Conservation (phyloP, 1,140 invertebrate genomes). For the Drosophila eugracilis region DNA sequence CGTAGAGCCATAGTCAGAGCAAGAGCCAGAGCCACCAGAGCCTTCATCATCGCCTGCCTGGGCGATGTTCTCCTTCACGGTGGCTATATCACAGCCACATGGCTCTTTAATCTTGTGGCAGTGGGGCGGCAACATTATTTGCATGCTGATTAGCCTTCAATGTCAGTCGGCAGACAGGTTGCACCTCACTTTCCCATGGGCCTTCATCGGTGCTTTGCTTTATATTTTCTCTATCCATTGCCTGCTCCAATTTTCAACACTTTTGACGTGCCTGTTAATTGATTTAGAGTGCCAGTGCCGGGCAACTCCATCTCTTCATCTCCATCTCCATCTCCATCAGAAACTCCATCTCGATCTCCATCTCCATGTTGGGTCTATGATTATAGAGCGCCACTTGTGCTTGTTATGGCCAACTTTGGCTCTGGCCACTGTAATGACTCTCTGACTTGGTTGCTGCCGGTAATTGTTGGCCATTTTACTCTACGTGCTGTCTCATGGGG, state of each 20-base stretch:
- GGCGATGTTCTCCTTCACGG: constrained; percentile 21
- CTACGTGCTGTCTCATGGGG: constrained; percentile 68
- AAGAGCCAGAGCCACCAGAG: constrained; percentile 14
- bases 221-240: neutral
- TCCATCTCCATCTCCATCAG: constrained; percentile 11
- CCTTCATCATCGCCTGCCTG: constrained; percentile 5
- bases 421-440: constrained; percentile 77
- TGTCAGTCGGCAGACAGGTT: constrained; percentile 61
- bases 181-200: constrained; percentile 53
- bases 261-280: constrained; percentile 82
- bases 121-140: constrained; percentile 80
- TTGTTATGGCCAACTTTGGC: constrained; percentile 75
- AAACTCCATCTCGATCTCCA: constrained; percentile 16
- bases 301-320: constrained; percentile 13
- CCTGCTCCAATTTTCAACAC: constrained; percentile 81
- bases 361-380: constrained; percentile 57
- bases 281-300: constrained; percentile 71
- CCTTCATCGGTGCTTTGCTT: neutral
- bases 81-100: constrained; percentile 71
- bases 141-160: constrained; percentile 83
- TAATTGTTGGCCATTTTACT: constrained; percentile 55
- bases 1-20: constrained; percentile 17
- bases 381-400: constrained; percentile 79
- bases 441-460: constrained; percentile 36
- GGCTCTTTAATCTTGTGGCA: constrained; percentile 65